phyloP scores from a whole-genome alignment of 2,797 vertebrate species.

The Phrynocephalus vlangalii region DNA sequence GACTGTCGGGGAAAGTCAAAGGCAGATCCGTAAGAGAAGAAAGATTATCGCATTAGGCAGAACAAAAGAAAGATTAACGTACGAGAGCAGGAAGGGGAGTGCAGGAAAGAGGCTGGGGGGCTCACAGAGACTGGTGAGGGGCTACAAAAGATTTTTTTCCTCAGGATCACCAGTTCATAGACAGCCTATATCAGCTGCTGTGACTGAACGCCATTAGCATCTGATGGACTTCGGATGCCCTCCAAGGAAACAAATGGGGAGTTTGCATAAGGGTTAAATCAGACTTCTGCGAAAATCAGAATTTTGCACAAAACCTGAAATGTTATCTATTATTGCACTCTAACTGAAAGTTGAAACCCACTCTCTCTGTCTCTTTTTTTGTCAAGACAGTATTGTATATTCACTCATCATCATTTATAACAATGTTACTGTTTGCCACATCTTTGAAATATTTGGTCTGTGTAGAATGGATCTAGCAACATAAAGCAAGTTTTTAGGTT shows the following conservation, averaged over 20 bases:
- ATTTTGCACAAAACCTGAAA: background rate
- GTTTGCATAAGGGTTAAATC: conserved; percentile 54
- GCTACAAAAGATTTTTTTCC: conserved; percentile 55
- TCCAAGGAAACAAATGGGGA: conserved; percentile 69
- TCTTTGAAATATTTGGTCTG: background rate
- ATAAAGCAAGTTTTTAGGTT: background rate
- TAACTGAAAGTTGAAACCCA: background rate
- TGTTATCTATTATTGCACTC: background rate
- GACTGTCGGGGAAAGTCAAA: conserved; percentile 64
- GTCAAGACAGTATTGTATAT: background rate
- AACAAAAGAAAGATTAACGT: conserved; percentile 70
- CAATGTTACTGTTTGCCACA: background rate
- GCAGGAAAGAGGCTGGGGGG: conserved; percentile 56
- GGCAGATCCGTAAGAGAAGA: conserved; percentile 67
- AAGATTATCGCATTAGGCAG: conserved; percentile 69
- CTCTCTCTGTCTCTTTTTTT: background rate
- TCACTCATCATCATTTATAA: background rate
- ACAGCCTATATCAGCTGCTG: conserved; percentile 70
- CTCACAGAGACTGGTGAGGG: conserved; percentile 68
- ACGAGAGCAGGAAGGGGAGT: conserved; percentile 68
- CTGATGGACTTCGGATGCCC: conserved; percentile 72
- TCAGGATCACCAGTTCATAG: conserved; percentile 74
- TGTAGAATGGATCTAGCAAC: too few relatives aligned
- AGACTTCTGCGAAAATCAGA: background rate
- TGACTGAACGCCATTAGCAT: conserved; percentile 76